Base-by-base conservation (phyloP, 2,888 invertebrate genomes). In the Cotesia congregata region DNA sequence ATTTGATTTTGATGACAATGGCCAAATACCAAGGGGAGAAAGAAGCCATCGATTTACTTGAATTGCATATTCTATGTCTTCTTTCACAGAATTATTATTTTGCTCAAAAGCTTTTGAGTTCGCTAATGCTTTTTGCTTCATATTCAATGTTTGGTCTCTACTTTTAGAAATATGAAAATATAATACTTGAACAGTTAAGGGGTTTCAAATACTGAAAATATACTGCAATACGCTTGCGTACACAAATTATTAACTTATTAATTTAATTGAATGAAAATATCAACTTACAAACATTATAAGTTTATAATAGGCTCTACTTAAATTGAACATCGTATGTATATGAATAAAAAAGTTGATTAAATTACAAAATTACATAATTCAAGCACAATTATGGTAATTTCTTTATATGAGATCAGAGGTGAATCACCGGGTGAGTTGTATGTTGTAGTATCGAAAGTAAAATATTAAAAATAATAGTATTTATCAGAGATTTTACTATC, bases 1-100 rank as follows among this genome's bases (percentile, higher is more conserved):
- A 4, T 61, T 62, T 61, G 72, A 17, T n/a, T 72, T 15, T 39
- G 20, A 5, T 0, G 70, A 69, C 1, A 30, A 40, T 4, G 87
- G 86, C 87, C 87, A 87, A 39, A 81, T 79, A 1, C 87, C 87
- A n/a, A 87, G 79, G 0, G 85, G 77, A 9, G 81, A 82, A 0
- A 87, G 70, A 5, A 87, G 79, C 81, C 83, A 86, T 6, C 85
- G 85, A 60, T 84, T 87, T 78, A 86, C 72, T n/a, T 83, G 80
- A 0, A 86, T 75, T 9, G 86, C 86, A 73, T 85, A 85, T 5
- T 84, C 81, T 5, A 79, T 41, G 40, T 80, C 75, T 6, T 70
- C 61, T 12, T 69, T 64, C n/a, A 61, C 71, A n/a, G 20, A 38
- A 39, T 65, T 12, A 20, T 39, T 39, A n/a, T 15, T 39, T 12